These are phyloP conservation scores for Apeira syringaria DNA, from an alignment of 2,888 invertebrate genomes.

Conservation along the genomic window DNA sequence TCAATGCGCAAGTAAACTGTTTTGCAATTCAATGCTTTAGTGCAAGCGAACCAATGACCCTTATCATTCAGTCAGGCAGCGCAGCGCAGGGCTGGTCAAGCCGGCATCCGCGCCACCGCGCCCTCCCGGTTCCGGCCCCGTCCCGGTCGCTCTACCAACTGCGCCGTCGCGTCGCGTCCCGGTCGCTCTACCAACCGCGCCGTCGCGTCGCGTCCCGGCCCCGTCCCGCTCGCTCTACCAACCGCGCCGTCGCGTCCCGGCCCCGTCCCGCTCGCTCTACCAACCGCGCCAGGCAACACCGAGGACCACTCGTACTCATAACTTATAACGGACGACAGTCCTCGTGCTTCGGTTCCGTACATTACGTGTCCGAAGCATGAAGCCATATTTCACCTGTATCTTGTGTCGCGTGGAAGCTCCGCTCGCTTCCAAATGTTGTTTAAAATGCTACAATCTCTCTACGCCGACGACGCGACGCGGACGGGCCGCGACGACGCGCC, in stretches of 20 bases:
- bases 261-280: constrained; percentile 18
- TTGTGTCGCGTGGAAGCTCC: constrained; percentile 15
- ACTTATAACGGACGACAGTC: constrained; percentile 41
- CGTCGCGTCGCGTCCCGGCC: no score
- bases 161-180: no score
- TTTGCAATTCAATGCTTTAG: constrained; percentile 70
- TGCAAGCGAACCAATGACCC: constrained; percentile 65
- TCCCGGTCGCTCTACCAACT: constrained; percentile 11
- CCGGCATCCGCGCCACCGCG: constrained; percentile 26
- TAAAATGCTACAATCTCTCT: constrained; percentile 21
- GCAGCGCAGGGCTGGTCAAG: constrained; percentile 39
- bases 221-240: constrained; percentile 18
- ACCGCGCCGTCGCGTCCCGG: no score
- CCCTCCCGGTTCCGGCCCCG: no score
- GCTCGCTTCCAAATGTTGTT: constrained; percentile 18
- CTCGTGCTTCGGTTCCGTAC: constrained; percentile 36
- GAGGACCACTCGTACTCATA: constrained; percentile 37
- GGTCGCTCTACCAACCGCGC: constrained; percentile 8
- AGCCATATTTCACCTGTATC: constrained; percentile 29
- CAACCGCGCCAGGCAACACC: constrained; percentile 14
- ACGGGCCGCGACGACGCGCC: constrained; percentile 19
- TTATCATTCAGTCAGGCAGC: constrained; percentile 43
- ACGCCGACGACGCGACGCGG: constrained; percentile 15
- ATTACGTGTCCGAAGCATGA: constrained; percentile 28
- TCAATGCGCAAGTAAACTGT: constrained; percentile 60